Conservation (phyloP, 2,888 invertebrate genomes). For the Alloplasta piceator region DNA sequence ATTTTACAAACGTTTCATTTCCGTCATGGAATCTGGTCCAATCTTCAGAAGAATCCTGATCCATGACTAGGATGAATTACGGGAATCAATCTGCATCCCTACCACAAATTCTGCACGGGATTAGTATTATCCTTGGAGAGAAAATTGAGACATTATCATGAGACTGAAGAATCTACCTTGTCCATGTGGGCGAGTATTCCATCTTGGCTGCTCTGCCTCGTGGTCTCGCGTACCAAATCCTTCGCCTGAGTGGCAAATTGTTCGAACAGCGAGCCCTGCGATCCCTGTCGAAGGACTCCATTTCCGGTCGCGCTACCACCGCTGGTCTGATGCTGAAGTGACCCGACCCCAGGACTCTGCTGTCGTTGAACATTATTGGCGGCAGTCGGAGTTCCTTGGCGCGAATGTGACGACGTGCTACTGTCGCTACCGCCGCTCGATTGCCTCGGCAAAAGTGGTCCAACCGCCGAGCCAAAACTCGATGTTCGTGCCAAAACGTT, state of each 20-base stretch:
- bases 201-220: slow-evolving; percentile 95
- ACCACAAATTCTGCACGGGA: too few species aligned
- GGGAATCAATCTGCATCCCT: too few species aligned
- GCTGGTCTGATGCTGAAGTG: slow-evolving; percentile 73
- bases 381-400: slow-evolving; percentile 64
- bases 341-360: slow-evolving; percentile 47
- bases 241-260: slow-evolving; percentile 95
- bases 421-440: slow-evolving; percentile 72
- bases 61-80: too few species aligned
- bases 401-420: slow-evolving; percentile 65
- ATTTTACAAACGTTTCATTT: too few species aligned
- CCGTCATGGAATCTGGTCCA: too few species aligned
- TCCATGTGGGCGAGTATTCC: slow-evolving; percentile 95
- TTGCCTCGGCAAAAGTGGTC: slow-evolving; percentile 75
- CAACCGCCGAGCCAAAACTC: slow-evolving; percentile 85
- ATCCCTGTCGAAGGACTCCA: slow-evolving; percentile 88
- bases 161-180: slow-evolving; percentile 86
- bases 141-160: not conserved
- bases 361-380: slow-evolving; percentile 60
- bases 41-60: too few species aligned
- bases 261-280: slow-evolving; percentile 93
- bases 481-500: slow-evolving; percentile 87
- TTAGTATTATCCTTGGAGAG: too few species aligned
- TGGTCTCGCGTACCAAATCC: slow-evolving; percentile 94
- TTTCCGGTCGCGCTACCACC: slow-evolving; percentile 70